Evolutionary conservation across 2,797 vertebrate species (phyloP), one percentile per base, ranked within the genome.

Genomic region (Echiichthys vipera): DNA sequence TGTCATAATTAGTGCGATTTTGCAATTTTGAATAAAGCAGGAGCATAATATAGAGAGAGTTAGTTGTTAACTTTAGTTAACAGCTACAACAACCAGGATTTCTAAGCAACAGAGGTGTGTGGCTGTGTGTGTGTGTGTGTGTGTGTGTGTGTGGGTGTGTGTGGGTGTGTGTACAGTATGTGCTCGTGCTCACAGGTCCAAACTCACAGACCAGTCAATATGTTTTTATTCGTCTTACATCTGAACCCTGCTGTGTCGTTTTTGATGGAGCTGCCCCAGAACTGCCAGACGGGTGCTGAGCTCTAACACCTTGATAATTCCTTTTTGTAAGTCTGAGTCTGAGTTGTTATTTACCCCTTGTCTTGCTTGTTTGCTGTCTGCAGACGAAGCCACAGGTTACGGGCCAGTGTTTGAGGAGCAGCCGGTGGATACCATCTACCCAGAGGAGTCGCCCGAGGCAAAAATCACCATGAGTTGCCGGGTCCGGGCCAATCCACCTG

Each of bases 331-430:
- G 14, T 68, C 51, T 58, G 55, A 69, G 61, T 62, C 43, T 13
- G 49, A n/a, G 51, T 65, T 53, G 58, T 78, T 55, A 27, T 84
- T 87, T 56, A 53, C 61, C 58, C 24, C 13, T 43, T 24, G 0
- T 78, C 50, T 71, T 14, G 27, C 84, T 77, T 82, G 75, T 80
- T 76, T 89, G 58, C 54, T 75, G 86, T 78, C 92, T 88, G 75
- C 92, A 96, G 96, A 97, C 36, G 96, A 96, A 87, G 93, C 95
- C 81, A 93, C 95, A 92, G 96, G 96, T 83, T 96, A 95, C 64
- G 98, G 98, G 63, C 98, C 98, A 0, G 96, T 99, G 91, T 99
- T 99, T 93, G 97, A 99, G 93, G 97, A 99, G 78, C 97, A 99
- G 75, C 98, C 98, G 20, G 93, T 96, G 53, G 95, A 99, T 90